A percentile compares a stretch with the other conserved stretches of the same genome.
phyloP scores from a whole-genome alignment of 2,797 vertebrate species.

The Liasis olivaceus region DNA sequence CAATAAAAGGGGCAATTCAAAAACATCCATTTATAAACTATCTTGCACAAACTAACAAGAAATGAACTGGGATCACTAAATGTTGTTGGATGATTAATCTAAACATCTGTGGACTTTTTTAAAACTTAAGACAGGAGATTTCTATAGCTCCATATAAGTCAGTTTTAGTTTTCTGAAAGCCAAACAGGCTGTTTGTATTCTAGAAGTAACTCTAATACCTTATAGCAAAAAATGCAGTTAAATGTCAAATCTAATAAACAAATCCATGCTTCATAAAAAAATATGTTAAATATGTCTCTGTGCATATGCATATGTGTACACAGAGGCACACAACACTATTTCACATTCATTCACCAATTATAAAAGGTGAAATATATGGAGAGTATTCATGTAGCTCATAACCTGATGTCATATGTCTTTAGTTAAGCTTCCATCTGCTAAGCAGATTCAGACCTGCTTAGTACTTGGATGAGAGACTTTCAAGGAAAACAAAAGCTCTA shows the following conservation, averaged over 20 bases:
- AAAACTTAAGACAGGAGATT: not conserved
- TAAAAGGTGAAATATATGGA: not conserved
- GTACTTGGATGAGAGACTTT: not conserved
- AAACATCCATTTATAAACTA: not conserved
- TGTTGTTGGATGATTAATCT: not conserved
- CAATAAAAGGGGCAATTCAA: not conserved
- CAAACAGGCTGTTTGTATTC: not conserved
- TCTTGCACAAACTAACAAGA: not conserved
- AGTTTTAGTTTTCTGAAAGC: not conserved
- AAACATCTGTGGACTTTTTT: not conserved
- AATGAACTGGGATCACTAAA: not conserved
- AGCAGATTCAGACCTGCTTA: not conserved
- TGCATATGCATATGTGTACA: too few species aligned
- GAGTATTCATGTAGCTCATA: not conserved
- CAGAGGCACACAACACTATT: not conserved
- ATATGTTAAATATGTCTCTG: not conserved
- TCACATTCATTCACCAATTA: not conserved
- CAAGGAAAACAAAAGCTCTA: not conserved
- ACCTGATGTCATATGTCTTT: not conserved
- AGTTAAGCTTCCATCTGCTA: not conserved
- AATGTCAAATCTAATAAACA: not conserved
- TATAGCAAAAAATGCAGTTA: not conserved
- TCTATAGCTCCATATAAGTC: not conserved
- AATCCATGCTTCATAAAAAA: not conserved
- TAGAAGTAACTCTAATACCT: not conserved